Conservation (phyloP, 2,888 invertebrate genomes). For the Pristionchus maxplancki region DNA sequence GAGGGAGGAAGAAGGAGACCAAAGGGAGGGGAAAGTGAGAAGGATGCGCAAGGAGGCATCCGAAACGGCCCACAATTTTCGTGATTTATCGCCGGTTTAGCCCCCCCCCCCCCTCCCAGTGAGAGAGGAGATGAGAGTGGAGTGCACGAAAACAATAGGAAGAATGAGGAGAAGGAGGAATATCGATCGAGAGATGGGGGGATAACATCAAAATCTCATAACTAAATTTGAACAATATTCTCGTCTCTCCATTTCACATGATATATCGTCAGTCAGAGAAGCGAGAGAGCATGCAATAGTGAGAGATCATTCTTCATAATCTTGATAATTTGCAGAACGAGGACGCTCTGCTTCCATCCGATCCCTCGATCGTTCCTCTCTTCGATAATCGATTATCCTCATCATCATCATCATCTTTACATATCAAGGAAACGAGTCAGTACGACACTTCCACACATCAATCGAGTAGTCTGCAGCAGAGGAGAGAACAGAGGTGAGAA, state of each 20-base stretch:
- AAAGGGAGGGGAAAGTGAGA: not conserved
- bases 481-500: not conserved
- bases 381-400: not conserved
- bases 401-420: not conserved
- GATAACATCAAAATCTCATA: not conserved
- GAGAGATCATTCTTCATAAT: no score
- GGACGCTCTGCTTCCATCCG: not conserved
- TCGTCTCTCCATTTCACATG: no score
- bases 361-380: not conserved
- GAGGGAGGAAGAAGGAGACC: not conserved
- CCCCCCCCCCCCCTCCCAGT: not conserved
- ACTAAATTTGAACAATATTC: no score
- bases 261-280: no score
- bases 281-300: not conserved
- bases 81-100: constrained; percentile 43
- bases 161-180: not conserved
- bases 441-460: constrained; percentile 13
- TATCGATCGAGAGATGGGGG: not conserved
- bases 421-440: constrained; percentile 11
- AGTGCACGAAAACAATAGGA: constrained; percentile 15
- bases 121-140: not conserved
- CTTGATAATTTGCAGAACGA: not conserved
- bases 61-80: not conserved
- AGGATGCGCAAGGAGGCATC: not conserved
- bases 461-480: not conserved